Evolutionary conservation across 2,797 vertebrate genomes (phyloP).

Genomic region (Pipistrellus pipistrellus): DNA sequence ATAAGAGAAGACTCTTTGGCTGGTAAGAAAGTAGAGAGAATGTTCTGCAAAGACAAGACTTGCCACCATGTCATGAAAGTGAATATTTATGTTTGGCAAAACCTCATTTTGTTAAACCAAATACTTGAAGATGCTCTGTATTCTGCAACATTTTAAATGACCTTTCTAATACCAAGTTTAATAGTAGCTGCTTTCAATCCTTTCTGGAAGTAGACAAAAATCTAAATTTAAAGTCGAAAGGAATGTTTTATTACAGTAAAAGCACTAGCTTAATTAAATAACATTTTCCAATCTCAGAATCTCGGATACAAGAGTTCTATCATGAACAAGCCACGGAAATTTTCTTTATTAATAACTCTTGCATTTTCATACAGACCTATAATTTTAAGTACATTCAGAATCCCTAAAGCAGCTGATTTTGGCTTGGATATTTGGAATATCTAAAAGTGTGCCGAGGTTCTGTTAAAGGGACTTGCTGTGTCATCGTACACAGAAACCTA

Average conservation of each 20-base stretch:
- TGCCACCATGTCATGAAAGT: conserved; percentile 52
- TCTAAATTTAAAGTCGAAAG: conserved; percentile 65
- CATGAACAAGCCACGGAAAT: background rate
- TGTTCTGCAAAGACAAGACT: conserved; percentile 58
- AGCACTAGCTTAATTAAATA: conserved; percentile 47
- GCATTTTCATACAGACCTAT: conserved; percentile 53
- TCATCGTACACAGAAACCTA: conserved; percentile 69
- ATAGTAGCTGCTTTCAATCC: conserved; percentile 45
- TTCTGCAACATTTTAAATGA: conserved; percentile 41
- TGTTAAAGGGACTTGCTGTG: conserved; percentile 63
- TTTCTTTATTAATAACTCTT: conserved; percentile 43
- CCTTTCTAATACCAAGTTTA: conserved; percentile 13
- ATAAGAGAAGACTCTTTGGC: conserved; percentile 53
- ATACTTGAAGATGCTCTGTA: conserved; percentile 46
- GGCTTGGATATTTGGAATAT: conserved; percentile 46
- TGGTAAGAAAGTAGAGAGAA: background rate
- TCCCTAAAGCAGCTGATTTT: conserved; percentile 63
- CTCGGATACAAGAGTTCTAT: conserved; percentile 6
- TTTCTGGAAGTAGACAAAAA: conserved; percentile 62
- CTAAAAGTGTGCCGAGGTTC: conserved; percentile 23
- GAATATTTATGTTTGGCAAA: conserved; percentile 60
- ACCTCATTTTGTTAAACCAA: conserved; percentile 52
- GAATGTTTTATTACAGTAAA: conserved; percentile 65
- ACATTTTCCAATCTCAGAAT: conserved; percentile 57
- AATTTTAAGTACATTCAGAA: conserved; percentile 62